Evolutionary conservation across 2,797 vertebrate species (phyloP).

Genomic region (Lycodopsis pacificus): DNA sequence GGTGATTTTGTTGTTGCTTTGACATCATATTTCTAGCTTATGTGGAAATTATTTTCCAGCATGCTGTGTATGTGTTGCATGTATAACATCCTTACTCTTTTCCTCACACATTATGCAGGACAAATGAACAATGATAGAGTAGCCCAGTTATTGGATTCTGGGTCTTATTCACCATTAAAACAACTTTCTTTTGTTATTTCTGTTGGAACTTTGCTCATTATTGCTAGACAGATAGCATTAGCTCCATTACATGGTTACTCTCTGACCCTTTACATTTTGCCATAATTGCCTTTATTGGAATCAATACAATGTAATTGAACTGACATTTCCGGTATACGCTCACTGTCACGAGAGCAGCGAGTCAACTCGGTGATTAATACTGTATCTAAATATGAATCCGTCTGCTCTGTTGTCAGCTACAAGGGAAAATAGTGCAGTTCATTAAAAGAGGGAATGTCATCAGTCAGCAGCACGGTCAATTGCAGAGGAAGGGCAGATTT

Average conservation of each 20-base stretch:
- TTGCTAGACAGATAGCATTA: conserved; percentile 51
- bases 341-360: conserved; percentile 40
- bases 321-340: conserved; percentile 63
- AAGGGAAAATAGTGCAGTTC: conserved; percentile 24
- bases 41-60: not conserved
- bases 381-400: conserved; percentile 59
- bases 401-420: conserved; percentile 37
- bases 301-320: conserved; percentile 67
- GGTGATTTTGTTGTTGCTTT: not conserved
- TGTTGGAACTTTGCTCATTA: conserved; percentile 63
- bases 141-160: conserved; percentile 65
- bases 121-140: conserved; percentile 56
- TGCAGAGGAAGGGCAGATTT: not conserved
- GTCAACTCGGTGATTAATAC: conserved; percentile 59
- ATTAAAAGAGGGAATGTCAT: not conserved
- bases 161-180: conserved; percentile 59
- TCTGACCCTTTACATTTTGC: conserved; percentile 53
- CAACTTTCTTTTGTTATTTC: conserved; percentile 52
- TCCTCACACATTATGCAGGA: conserved; percentile 35
- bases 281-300: conserved; percentile 60
- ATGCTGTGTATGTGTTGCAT: conserved; percentile 10
- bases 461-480: not conserved
- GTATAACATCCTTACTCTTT: conserved; percentile 19
- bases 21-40: not conserved
- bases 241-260: conserved; percentile 30